Conservation (phyloP, 2,888 invertebrate species). For the Dinocampus coccinellae region DNA sequence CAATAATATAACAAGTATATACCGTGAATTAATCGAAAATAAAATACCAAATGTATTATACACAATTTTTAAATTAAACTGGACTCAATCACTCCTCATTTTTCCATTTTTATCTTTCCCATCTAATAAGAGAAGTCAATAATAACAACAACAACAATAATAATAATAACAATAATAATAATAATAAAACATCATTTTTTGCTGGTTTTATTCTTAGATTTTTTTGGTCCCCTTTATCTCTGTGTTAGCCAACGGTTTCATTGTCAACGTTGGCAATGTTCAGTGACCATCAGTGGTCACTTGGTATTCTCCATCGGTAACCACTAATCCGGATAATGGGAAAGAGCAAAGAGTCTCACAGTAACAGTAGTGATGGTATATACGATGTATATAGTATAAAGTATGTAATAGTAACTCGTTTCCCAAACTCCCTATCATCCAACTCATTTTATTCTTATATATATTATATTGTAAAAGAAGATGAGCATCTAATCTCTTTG, state of each 20-base stretch:
- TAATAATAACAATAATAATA: conserved; percentile 6
- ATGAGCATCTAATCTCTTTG: conserved; percentile 49
- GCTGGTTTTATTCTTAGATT: conserved; percentile 30
- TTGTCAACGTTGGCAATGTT: conserved; percentile 32
- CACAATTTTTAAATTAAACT: no score
- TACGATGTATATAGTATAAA: no score
- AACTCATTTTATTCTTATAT: conserved; percentile 11
- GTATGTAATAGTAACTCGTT: conserved; percentile 8
- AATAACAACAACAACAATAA: not conserved
- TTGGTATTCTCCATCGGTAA: conserved; percentile 35
- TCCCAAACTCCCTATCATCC: conserved; percentile 6
- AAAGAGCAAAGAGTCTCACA: conserved; percentile 40
- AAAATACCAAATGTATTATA: no score
- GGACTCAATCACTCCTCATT: no score
- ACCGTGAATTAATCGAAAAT: no score
- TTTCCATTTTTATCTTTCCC: not conserved
- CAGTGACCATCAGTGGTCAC: conserved; percentile 44
- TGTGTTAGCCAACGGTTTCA: conserved; percentile 21
- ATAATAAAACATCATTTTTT: conserved; percentile 37
- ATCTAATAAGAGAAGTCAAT: not conserved
- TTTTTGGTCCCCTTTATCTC: conserved; percentile 18
- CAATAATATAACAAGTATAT: no score
- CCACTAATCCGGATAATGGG: conserved; percentile 57
- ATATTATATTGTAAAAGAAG: conserved; percentile 34
- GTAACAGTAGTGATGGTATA: conserved; percentile 29